Conservation (phyloP, 2,113 vertebrate genomes). For the Eretmochelys imbricata region DNA sequence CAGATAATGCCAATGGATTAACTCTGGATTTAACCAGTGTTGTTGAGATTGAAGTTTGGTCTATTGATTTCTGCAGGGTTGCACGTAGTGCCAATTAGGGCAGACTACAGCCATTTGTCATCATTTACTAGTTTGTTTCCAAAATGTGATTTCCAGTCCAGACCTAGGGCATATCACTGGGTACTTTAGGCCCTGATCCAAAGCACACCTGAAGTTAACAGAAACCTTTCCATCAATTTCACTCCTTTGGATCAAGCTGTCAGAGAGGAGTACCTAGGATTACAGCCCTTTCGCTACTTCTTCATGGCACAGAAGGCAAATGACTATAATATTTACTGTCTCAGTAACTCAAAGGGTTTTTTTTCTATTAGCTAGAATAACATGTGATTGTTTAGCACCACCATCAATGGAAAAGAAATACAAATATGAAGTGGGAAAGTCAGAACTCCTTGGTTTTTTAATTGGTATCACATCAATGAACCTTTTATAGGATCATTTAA, state of each 20-base stretch:
- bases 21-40: conserved; percentile 1
- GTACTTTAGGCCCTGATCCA: conserved; percentile 38
- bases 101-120: neutral
- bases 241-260: conserved; percentile 3
- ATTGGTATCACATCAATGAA: neutral
- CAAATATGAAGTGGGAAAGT: neutral
- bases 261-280: neutral
- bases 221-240: neutral
- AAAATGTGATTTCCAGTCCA: conserved; percentile 57
- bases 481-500: neutral
- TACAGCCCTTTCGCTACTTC: conserved; percentile 22
- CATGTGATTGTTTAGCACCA: conserved; percentile 7
- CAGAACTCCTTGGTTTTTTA: neutral
- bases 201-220: neutral
- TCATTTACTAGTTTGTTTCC: conserved; percentile 36
- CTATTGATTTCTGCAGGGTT: conserved; percentile 13
- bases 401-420: neutral
- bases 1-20: neutral
- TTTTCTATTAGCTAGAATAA: conserved; percentile 32
- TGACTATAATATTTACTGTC: conserved; percentile 24
- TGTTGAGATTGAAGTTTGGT: conserved; percentile 3
- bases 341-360: conserved; percentile 8
- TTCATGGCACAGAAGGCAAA: conserved; percentile 34
- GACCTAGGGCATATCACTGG: conserved; percentile 54
- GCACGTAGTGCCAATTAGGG: conserved; percentile 17